phyloP scores from a whole-genome alignment of 2,888 invertebrate genomes.

The Julus scandinavius region DNA sequence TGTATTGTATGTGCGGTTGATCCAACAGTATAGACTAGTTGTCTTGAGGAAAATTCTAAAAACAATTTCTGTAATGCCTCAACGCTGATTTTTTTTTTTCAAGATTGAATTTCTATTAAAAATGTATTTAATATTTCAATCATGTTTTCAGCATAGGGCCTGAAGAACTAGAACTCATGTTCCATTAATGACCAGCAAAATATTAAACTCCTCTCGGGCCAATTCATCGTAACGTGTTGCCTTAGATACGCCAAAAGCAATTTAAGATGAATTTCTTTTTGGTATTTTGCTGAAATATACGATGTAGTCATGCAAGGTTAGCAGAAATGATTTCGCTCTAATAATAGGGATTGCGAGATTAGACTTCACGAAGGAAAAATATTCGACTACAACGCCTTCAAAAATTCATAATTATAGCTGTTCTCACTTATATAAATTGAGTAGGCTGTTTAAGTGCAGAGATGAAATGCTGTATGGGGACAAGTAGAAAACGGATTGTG shows the following conservation, averaged over 20 bases:
- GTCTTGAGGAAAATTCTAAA: too few relatives aligned
- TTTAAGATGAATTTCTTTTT: not conserved
- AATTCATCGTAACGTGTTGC: not conserved
- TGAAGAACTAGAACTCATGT: not conserved
- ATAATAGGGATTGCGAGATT: not conserved
- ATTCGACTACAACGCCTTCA: not conserved
- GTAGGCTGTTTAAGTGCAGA: not conserved
- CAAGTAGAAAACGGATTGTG: not conserved
- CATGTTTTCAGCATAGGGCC: not conserved
- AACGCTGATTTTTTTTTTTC: too few relatives aligned
- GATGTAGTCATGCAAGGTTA: conserved; percentile 1
- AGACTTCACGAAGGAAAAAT: not conserved
- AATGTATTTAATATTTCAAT: not conserved
- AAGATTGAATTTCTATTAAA: not conserved
- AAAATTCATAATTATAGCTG: not conserved
- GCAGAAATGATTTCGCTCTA: conserved; percentile 1
- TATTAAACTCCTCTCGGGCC: not conserved
- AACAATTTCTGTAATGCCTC: too few relatives aligned
- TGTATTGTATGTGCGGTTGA: too few relatives aligned
- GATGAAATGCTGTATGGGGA: not conserved
- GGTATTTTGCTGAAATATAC: not conserved
- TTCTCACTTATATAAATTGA: not conserved
- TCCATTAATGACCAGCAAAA: not conserved
- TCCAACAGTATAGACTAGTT: too few relatives aligned
- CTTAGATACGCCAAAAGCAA: conserved; percentile 1